phyloP scores from a whole-genome alignment of 1,140 invertebrate genomes.

The Drosophila saltans region DNA sequence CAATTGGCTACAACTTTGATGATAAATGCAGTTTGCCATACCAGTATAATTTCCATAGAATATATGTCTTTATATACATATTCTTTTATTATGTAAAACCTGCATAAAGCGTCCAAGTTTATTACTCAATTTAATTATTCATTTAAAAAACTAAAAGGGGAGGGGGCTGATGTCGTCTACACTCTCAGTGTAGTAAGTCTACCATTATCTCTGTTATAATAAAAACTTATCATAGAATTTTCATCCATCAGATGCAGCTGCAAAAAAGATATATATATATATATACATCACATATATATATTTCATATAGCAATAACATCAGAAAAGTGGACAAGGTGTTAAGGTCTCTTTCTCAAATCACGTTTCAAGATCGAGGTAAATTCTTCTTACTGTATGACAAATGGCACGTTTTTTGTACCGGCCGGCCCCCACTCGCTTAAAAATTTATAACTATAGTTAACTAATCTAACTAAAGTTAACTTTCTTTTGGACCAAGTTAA shows the following conservation, averaged over 20 bases:
- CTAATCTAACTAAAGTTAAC: slow-evolving; percentile 15
- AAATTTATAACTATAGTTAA: slow-evolving; percentile 3
- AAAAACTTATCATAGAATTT: not conserved
- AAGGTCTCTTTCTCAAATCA: slow-evolving; percentile 58
- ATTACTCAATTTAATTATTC: slow-evolving; percentile 9
- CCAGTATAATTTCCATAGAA: slow-evolving; percentile 11
- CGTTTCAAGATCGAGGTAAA: slow-evolving; percentile 82
- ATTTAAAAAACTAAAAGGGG: not conserved
- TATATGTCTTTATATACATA: not conserved
- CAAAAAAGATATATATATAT: not conserved
- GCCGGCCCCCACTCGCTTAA: slow-evolving; percentile 12
- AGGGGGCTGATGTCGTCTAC: not conserved
- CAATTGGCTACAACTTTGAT: slow-evolving; percentile 14
- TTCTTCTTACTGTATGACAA: slow-evolving; percentile 61
- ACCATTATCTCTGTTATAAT: no score
- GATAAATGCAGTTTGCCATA: slow-evolving; percentile 7
- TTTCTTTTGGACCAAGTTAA: slow-evolving; percentile 30
- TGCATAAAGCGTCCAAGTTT: not conserved
- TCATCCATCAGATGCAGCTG: slow-evolving; percentile 1
- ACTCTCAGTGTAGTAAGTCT: not conserved
- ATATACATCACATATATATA: no score
- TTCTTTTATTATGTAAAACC: slow-evolving; percentile 1
- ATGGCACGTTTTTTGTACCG: slow-evolving; percentile 57
- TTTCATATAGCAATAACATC: not conserved
- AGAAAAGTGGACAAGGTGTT: slow-evolving; percentile 42